Evolutionary conservation across 1,140 invertebrate genomes (phyloP).

Genomic region (Lasioglossum albipes): DNA sequence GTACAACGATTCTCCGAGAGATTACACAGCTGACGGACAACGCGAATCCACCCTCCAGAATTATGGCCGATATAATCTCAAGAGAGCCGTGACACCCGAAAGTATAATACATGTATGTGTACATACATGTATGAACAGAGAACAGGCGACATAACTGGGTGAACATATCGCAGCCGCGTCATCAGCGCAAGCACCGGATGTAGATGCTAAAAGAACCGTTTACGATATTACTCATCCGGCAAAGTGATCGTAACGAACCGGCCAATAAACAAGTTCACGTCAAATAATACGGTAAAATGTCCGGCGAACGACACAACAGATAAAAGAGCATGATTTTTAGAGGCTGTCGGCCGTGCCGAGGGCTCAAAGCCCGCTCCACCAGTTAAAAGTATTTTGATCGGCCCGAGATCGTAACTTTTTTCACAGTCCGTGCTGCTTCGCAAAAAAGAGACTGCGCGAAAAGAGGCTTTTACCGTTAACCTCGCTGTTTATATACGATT

Average conservation of each 20-base stretch:
- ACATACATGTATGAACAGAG: neutral
- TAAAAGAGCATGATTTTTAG: neutral
- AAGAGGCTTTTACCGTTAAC: no score
- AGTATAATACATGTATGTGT: neutral
- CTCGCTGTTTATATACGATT: no score
- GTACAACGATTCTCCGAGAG: no score
- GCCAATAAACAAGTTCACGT: constrained; percentile 25
- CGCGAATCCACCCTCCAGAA: no score
- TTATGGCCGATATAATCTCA: constrained; percentile 9
- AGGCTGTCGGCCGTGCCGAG: neutral
- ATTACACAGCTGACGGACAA: no score
- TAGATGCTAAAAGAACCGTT: constrained; percentile 16
- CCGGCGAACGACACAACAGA: neutral
- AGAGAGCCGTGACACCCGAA: neutral
- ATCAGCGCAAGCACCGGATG: constrained; percentile 17
- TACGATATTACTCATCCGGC: constrained; percentile 40
- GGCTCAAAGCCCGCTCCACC: neutral
- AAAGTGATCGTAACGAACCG: constrained; percentile 26
- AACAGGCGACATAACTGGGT: constrained; percentile 3
- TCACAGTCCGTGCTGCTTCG: no score
- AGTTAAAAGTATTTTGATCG: constrained; percentile 1
- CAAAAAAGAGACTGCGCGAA: no score
- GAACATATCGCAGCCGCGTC: constrained; percentile 7
- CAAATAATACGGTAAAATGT: constrained; percentile 7
- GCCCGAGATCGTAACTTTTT: neutral